Conservation (phyloP, 2,113 vertebrate species). For the Cairina moschata region DNA sequence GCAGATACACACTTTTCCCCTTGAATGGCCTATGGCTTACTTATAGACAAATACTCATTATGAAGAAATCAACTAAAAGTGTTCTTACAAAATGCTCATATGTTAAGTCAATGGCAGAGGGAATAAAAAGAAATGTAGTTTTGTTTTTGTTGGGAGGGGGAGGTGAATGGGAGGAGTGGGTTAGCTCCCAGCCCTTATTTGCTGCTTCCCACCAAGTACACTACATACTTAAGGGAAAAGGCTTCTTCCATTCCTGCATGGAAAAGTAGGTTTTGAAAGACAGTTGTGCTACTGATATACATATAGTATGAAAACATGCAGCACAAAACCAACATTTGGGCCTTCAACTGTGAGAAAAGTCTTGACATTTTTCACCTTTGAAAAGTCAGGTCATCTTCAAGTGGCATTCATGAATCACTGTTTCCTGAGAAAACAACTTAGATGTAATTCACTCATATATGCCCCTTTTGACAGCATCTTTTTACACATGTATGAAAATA, state of each 20-base stretch:
- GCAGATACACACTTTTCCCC: neutral
- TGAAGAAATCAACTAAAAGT: neutral
- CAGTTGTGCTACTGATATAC: neutral
- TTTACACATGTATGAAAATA: neutral
- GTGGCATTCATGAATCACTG: neutral
- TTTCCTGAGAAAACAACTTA: neutral
- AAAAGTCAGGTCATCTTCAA: neutral
- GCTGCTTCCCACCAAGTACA: neutral
- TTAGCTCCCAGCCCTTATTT: neutral
- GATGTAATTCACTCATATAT: neutral
- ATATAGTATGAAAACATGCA: neutral
- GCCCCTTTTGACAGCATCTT: neutral
- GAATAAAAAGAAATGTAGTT: neutral
- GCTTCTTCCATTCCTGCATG: neutral
- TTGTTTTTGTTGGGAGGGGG: neutral
- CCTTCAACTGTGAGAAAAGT: neutral
- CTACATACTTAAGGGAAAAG: neutral
- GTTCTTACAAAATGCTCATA: neutral
- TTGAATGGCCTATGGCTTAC: neutral
- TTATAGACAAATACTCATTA: neutral
- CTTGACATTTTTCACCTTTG: neutral
- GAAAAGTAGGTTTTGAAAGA: neutral
- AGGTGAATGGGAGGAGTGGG: neutral
- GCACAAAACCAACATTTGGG: neutral
- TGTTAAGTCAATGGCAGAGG: neutral